These are phyloP conservation scores for Euglossa dilemma DNA, from an alignment of 1,140 invertebrate species.

Conservation along the genomic window DNA sequence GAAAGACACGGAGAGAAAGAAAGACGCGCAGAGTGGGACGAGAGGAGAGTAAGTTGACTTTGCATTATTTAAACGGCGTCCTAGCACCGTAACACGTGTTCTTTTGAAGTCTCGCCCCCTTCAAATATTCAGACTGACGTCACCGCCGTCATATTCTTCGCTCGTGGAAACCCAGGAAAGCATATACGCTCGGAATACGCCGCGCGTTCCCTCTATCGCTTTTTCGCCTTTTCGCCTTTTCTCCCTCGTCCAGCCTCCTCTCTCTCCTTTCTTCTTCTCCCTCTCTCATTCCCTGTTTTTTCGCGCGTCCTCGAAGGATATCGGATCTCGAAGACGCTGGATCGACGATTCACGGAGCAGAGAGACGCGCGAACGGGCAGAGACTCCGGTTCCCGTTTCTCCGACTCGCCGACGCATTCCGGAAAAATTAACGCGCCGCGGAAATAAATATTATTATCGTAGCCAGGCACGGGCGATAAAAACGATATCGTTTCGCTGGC, in stretches of 20 bases:
- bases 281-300: background rate
- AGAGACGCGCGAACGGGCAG: too few relatives aligned
- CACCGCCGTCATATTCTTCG: conserved; percentile 80
- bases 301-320: background rate
- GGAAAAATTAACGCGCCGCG: conserved; percentile 33
- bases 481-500: conserved; percentile 41
- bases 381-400: conserved; percentile 2
- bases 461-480: conserved; percentile 33
- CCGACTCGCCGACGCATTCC: conserved; percentile 11
- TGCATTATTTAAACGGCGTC: conserved; percentile 82
- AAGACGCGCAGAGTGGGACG: conserved; percentile 35
- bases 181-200: conserved; percentile 50
- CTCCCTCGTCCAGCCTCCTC: too few relatives aligned
- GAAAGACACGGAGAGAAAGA: conserved; percentile 52
- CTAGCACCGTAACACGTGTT: conserved; percentile 81
- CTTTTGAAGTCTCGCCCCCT: conserved; percentile 82
- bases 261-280: conserved; percentile 14
- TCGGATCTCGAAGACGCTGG: too few relatives aligned
- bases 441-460: conserved; percentile 50
- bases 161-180: conserved; percentile 76
- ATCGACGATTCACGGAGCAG: too few relatives aligned
- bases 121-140: conserved; percentile 82
- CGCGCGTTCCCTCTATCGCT: conserved; percentile 27
- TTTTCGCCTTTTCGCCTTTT: background rate
- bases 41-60: conserved; percentile 80